These are phyloP conservation scores for Chloropsis cyanopogon DNA, from an alignment of 2,113 vertebrate species.

Conservation along the genomic window DNA sequence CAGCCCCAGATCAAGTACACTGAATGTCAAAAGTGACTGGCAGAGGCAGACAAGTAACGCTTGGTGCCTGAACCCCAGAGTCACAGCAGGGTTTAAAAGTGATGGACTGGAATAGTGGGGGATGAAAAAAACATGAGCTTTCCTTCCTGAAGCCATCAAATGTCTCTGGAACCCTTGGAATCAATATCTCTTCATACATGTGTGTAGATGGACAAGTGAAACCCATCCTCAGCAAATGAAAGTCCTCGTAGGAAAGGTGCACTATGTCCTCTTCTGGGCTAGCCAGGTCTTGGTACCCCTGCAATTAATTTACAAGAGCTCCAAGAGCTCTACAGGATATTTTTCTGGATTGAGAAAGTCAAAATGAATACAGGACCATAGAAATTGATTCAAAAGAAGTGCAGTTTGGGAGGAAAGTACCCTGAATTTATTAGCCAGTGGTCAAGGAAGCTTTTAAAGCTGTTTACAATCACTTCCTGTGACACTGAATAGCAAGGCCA, in stretches of 20 bases:
- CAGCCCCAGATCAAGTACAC: conserved; percentile 60
- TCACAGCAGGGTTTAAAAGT: conserved; percentile 28
- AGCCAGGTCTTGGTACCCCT: not conserved
- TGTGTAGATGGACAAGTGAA: not conserved
- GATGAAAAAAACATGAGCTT: conserved; percentile 55
- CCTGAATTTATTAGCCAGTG: not conserved
- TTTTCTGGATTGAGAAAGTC: not conserved
- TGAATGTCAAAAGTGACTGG: conserved; percentile 55
- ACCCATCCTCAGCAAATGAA: not conserved
- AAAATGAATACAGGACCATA: not conserved
- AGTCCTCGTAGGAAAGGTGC: not conserved
- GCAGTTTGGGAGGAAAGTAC: not conserved
- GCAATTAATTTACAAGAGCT: not conserved
- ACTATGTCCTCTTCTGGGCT: not conserved
- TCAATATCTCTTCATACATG: not conserved
- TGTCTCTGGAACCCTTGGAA: not conserved
- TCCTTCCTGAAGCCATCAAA: conserved; percentile 6
- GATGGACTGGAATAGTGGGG: not conserved
- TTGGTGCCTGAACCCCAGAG: conserved; percentile 46
- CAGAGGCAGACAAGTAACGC: conserved; percentile 30
- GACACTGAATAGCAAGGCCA: not conserved
- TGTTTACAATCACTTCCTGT: not conserved
- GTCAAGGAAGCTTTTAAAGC: not conserved
- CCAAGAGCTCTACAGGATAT: not conserved
- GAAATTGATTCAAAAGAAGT: not conserved